Evolutionary conservation across 2,888 invertebrate species (phyloP).

Genomic region (Lamellibrachia columna): DNA sequence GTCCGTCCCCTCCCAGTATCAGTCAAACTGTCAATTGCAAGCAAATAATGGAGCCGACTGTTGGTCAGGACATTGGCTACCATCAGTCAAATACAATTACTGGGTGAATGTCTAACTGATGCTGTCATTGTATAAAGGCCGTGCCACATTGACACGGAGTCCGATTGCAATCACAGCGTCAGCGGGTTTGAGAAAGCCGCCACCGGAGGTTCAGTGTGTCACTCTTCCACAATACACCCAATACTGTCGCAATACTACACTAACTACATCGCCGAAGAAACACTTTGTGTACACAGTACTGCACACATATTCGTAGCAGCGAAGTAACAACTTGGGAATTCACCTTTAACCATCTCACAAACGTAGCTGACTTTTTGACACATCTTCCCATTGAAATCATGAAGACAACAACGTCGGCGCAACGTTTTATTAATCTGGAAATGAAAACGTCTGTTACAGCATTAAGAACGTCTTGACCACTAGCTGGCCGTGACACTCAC

Average conservation of each 20-base stretch:
- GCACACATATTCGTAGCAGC: neutral
- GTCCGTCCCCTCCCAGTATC: too few species aligned
- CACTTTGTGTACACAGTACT: neutral
- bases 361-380: neutral
- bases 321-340: neutral
- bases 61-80: neutral
- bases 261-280: neutral
- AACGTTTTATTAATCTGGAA: neutral
- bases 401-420: neutral
- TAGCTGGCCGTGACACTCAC: neutral
- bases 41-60: neutral
- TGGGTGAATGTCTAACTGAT: neutral
- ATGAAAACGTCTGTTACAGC: neutral
- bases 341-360: neutral
- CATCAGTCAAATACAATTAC: neutral
- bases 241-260: neutral
- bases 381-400: neutral
- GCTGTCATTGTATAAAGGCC: neutral
- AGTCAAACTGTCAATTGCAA: neutral
- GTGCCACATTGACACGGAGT: neutral
- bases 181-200: neutral
- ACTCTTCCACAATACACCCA: too few species aligned
- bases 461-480: neutral
- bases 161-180: neutral
- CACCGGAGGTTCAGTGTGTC: neutral